Evolutionary conservation across 2,113 vertebrate species (phyloP).

Genomic region (Syngnathus typhle): DNA sequence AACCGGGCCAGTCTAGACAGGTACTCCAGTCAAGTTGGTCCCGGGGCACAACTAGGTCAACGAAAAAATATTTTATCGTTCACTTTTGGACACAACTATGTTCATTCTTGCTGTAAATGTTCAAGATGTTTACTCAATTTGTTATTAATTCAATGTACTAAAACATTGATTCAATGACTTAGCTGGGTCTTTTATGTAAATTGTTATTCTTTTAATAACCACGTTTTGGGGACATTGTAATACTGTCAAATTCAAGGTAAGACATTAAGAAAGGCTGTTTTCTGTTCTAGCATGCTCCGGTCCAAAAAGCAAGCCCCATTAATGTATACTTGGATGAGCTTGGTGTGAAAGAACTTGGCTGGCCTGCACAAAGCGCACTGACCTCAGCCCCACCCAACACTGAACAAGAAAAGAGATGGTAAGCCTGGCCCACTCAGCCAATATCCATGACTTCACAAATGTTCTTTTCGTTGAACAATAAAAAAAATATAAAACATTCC

Average conservation of each 20-base stretch:
- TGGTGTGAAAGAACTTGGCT: neutral
- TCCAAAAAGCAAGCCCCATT: neutral
- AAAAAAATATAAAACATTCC: neutral
- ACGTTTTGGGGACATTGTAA: neutral
- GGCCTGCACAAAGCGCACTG: neutral
- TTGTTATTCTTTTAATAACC: neutral
- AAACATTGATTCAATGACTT: neutral
- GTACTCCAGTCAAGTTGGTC: constrained; percentile 42
- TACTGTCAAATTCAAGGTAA: neutral
- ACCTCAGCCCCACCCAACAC: neutral
- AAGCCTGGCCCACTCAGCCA: neutral
- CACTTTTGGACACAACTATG: constrained; percentile 3
- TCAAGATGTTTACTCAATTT: neutral
- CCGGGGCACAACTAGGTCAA: constrained; percentile 30
- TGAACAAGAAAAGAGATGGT: neutral
- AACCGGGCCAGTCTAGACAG: constrained; percentile 60
- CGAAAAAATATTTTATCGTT: neutral
- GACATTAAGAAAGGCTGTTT: neutral
- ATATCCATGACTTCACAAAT: neutral
- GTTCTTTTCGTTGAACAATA: neutral
- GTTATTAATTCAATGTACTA: neutral
- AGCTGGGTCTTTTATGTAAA: neutral
- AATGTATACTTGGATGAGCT: neutral
- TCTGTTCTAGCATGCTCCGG: neutral
- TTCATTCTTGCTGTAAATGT: neutral